These are phyloP conservation scores for Urocitellus parryii DNA, from an alignment of 2,113 vertebrate genomes.

Conservation along the genomic window DNA sequence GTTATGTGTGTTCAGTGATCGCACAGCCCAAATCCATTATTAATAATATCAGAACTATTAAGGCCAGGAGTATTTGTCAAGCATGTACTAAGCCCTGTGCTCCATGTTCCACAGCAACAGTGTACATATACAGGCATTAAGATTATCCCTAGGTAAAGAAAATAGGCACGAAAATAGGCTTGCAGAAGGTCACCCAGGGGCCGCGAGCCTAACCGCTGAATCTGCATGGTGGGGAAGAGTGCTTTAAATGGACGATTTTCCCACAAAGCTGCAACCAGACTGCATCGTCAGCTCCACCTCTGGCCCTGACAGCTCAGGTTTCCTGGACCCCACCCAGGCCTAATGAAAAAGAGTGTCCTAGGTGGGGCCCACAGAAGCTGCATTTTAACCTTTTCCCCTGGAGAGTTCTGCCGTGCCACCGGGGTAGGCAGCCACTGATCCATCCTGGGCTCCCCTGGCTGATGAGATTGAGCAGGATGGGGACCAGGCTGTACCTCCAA, in stretches of 20 bases:
- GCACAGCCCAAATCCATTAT: neutral
- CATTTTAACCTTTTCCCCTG: neutral
- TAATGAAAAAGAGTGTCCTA: constrained; percentile 9
- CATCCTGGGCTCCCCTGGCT: neutral
- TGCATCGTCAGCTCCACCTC: neutral
- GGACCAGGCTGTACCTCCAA: neutral
- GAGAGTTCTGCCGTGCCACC: neutral
- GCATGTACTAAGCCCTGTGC: too few relatives aligned
- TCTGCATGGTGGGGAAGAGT: neutral
- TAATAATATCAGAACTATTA: neutral
- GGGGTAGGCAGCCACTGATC: neutral
- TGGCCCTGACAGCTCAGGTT: neutral
- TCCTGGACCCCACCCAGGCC: constrained; percentile 59
- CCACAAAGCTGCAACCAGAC: constrained; percentile 24
- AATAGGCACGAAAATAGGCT: neutral
- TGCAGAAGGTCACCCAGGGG: neutral
- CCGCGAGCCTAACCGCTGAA: neutral
- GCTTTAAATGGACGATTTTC: constrained; percentile 38
- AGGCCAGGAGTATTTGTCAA: neutral
- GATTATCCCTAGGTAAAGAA: neutral
- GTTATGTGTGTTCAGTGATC: neutral
- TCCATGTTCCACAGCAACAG: neutral
- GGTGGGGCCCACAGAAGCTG: neutral
- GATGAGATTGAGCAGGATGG: too few relatives aligned
- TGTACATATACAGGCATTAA: neutral